Evolutionary conservation across 1,140 invertebrate species (phyloP).

Genomic region (Drosophila takahashii): DNA sequence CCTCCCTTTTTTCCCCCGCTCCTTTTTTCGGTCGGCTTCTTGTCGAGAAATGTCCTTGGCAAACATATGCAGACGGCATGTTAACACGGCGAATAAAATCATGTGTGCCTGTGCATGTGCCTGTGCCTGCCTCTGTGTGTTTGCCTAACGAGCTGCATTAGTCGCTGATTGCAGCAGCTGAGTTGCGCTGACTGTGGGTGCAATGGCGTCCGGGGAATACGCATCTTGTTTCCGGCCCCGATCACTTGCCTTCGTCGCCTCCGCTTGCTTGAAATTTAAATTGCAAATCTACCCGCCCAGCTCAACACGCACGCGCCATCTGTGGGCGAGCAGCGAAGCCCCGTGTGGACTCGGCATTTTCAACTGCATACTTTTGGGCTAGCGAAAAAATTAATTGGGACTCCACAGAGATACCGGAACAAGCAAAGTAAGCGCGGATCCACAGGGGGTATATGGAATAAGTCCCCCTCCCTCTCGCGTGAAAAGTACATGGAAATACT

Average conservation of each 20-base stretch:
- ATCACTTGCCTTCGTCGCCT: conserved; percentile 10
- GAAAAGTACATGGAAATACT: too few species aligned
- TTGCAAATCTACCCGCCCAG: neutral
- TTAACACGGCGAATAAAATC: conserved; percentile 80
- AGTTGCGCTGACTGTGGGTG: conserved; percentile 20
- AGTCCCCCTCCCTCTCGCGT: neutral
- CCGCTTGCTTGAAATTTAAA: neutral
- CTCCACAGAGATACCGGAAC: neutral
- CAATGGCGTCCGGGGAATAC: conserved; percentile 6
- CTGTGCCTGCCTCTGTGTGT: conserved; percentile 40
- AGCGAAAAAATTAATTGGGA: neutral
- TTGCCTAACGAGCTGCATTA: conserved; percentile 82
- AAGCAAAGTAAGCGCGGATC: too few species aligned
- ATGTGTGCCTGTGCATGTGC: conserved; percentile 8
- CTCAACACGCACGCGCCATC: conserved; percentile 17
- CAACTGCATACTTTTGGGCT: conserved; percentile 33
- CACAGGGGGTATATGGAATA: neutral
- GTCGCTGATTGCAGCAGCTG: conserved; percentile 71
- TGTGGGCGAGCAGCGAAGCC: neutral
- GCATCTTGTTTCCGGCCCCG: conserved; percentile 25
- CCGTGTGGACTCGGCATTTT: neutral
- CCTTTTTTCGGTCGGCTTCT: conserved; percentile 1
- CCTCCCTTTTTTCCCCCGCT: neutral
- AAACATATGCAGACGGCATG: conserved; percentile 78
- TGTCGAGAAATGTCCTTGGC: conserved; percentile 45